Evolutionary conservation across 2,888 invertebrate genomes (phyloP).

Genomic region (Caenorhabditis macrosperma): DNA sequence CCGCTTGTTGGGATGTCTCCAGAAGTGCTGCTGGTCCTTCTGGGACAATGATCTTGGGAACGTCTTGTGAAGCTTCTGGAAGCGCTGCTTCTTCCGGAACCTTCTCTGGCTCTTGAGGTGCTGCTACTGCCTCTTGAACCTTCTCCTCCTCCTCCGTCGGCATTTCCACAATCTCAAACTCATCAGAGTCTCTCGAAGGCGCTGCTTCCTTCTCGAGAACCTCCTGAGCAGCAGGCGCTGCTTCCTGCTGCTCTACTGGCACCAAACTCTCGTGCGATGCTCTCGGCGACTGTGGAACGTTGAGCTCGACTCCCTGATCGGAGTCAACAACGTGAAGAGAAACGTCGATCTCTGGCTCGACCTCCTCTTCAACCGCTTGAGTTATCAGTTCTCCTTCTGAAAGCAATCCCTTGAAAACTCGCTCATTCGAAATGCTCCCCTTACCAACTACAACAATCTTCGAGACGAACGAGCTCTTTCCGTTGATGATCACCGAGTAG

Average conservation of each 20-base stretch:
- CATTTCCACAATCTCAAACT: constrained; percentile 37
- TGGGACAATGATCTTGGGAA: background rate
- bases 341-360: constrained; percentile 65
- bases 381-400: constrained; percentile 64
- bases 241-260: constrained; percentile 29
- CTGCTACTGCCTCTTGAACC: constrained; percentile 1
- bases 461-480: constrained; percentile 70
- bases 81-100: constrained; percentile 36
- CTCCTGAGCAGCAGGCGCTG: constrained; percentile 29
- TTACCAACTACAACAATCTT: constrained; percentile 68
- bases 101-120: background rate
- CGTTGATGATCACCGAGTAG: constrained; percentile 70
- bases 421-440: background rate
- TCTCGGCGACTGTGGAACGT: constrained; percentile 52
- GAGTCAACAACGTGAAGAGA: constrained; percentile 55
- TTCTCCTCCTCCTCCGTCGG: constrained; percentile 40
- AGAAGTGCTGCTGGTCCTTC: constrained; percentile 24
- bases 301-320: constrained; percentile 39
- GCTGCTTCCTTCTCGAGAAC: constrained; percentile 14
- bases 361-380: constrained; percentile 66
- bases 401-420: no score
- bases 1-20: background rate
- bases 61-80: background rate
- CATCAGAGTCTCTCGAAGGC: constrained; percentile 16
- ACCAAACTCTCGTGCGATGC: constrained; percentile 45